Evolutionary conservation across 1,140 invertebrate species (phyloP), one percentile per base, ranked within the genome.

Genomic region (Tetragonula clypearis): DNA sequence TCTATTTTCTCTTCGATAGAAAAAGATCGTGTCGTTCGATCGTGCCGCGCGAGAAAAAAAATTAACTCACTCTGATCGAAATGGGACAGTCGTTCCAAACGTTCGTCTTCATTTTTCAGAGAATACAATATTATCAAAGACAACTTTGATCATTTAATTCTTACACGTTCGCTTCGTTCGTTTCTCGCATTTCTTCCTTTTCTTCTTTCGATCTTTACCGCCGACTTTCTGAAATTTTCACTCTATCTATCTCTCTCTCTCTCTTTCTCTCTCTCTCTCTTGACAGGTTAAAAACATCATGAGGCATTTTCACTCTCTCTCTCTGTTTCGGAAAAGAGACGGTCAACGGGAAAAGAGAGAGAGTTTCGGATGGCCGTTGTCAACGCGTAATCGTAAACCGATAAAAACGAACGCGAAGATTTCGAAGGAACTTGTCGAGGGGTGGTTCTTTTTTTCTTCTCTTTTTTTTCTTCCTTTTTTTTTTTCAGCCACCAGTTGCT

Each of bases 401-500:
- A 85, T 85, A 85, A 85, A 85, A 85, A 81, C 69, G 79, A 80
- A 68, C 78, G 84, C 53, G 71, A 85, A 80, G 84, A 80, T 89
- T 82, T 88, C 79, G 87, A 89, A 88, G 87, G 86, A 89, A 88
- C 79, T 84, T 65, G 87, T 83, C 68, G 84, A 74, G 83, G 68
- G 79, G 69, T 76, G 86, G 76, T 81, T 41, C 41, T 41, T 41
- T 41, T 41, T 41, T 41, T 6, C 41, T 41, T 41, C 6, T 41
- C 30, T 30, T 84, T 89, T 89, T 88, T 89, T 88, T 68, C 88
- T 41, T 41, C 41, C 41, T 41, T 5, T 41, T 84, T 89, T 89
- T 89, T 88, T 89, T 88, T 62, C 88, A 77, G 77, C 87, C 88
- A 90, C 88, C 87, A 90, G 88, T 90, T 90, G 88, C 88, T 90